A percentile compares a stretch with the other conserved stretches of the same genome.
These are phyloP conservation scores for Drosophila oshimai DNA, from an alignment of 1,140 invertebrate species.

Conservation along the genomic window DNA sequence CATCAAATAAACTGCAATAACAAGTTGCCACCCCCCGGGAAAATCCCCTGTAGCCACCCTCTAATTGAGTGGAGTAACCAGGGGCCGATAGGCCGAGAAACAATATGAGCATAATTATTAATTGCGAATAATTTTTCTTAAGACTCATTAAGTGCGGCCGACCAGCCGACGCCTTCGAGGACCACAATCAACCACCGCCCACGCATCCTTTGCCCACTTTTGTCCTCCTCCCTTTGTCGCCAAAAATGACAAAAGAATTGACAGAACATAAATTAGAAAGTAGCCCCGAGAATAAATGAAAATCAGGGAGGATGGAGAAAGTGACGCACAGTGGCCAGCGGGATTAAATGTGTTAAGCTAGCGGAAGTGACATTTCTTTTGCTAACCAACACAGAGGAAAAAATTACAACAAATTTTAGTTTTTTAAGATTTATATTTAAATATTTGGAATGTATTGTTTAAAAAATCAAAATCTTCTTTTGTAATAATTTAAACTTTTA, in stretches of 20 bases:
- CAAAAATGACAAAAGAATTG: conserved; percentile 70
- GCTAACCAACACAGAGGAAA: not conserved
- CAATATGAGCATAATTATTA: conserved; percentile 79
- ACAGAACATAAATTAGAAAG: conserved; percentile 71
- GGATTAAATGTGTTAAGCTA: conserved; percentile 67
- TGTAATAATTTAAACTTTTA: too few relatives aligned
- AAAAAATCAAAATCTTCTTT: conserved; percentile 11
- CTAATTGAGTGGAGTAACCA: conserved; percentile 29
- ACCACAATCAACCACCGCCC: conserved; percentile 16
- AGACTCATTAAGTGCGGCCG: conserved; percentile 73
- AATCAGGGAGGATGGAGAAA: conserved; percentile 14
- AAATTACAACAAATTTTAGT: too few relatives aligned
- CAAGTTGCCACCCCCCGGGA: conserved; percentile 33
- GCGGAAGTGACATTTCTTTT: conserved; percentile 71
- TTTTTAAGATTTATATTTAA: too few relatives aligned
- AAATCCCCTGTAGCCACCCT: not conserved
- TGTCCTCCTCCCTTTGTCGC: conserved; percentile 16
- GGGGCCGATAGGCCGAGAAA: conserved; percentile 45
- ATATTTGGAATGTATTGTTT: too few relatives aligned
- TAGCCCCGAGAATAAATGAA: conserved; percentile 16
- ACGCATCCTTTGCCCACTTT: not conserved
- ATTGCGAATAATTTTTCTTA: conserved; percentile 80
- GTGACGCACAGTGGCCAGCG: conserved; percentile 17
- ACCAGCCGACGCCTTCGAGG: conserved; percentile 49
- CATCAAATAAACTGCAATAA: conserved; percentile 74